A percentile compares a stretch with the other conserved stretches of the same genome.
Conservation (phyloP, 2,113 vertebrate genomes). For the Corythaeola cristata region DNA sequence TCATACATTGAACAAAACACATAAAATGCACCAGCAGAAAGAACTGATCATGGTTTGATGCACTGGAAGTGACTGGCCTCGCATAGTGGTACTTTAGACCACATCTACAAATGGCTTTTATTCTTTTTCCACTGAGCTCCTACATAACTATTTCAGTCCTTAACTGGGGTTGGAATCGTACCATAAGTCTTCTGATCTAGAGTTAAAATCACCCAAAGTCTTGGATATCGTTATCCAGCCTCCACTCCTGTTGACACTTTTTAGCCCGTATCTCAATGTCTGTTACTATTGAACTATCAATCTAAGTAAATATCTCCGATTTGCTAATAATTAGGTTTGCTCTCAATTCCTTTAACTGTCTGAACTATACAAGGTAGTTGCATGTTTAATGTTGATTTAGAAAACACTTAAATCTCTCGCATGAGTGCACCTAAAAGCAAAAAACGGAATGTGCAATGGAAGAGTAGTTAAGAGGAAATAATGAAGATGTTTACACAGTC, state of each 20-base stretch:
- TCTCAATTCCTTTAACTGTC: neutral
- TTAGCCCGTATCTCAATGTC: neutral
- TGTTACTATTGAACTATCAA: neutral
- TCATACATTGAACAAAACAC: neutral
- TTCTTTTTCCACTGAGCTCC: neutral
- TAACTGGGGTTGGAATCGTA: neutral
- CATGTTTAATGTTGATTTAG: neutral
- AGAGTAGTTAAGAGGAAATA: neutral
- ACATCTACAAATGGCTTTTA: neutral
- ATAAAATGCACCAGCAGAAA: neutral
- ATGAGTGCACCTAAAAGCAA: neutral
- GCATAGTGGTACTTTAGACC: neutral
- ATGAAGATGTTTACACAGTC: neutral
- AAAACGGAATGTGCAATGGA: neutral
- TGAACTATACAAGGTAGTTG: neutral
- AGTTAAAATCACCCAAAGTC: neutral
- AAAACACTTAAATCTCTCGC: neutral
- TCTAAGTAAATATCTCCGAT: neutral
- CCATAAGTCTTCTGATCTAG: neutral
- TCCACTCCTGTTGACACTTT: neutral
- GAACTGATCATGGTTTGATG: neutral
- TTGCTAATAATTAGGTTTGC: neutral
- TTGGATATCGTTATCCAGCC: neutral
- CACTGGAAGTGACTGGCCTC: neutral
- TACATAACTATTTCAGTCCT: neutral